Base-by-base conservation (phyloP, 1,140 invertebrate genomes). In the Coboldia fuscipes region DNA sequence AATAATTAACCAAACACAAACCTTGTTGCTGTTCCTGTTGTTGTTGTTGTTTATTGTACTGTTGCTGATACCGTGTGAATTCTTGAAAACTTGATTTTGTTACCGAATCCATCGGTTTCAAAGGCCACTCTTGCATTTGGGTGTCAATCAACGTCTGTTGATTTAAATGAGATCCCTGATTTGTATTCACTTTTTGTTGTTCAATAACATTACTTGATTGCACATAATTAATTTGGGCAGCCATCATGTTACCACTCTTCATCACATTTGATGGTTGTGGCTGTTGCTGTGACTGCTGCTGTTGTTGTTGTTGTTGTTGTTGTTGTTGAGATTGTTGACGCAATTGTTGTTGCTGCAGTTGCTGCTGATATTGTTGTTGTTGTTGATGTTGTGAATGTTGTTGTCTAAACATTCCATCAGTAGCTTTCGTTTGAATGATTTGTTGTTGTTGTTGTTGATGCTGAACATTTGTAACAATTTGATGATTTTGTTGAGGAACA, bases 51-150 rank as follows among this genome's bases (percentile, higher is more conserved):
- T 27, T 37, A 41, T 66, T 68, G 45, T 68, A 68, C 46, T 68
- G 65, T 53, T 64, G 63, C 42, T 67, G 65, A 44, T 66, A 66
- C 37, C 62, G 56, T 30, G 65, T 62, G 45, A 66, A 66, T 41
- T 68, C 65, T 53, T 66, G 63, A 40, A 63, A 63, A 49, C 63
- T 65, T 18, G 58, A 65, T 42, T 65, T 62, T 12, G 64, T 66
- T 38, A 58, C 65, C 39, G 62, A 64, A 37, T 68, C 65, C 65
- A 67, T 66, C 7, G 59, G 59, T 32, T 62, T 63, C 10, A 62
- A 49, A 1, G 63, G 61, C 41, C 63, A 61, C 23, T 65, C 47
- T 3, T 62, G 38, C 19, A 53, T 53, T n/a, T n/a, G n/a, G n/a
- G 46, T 63, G 50, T 42, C 65, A 42, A 48, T 62, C 47, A 41